These are phyloP conservation scores for Enteromius viviparus DNA, from an alignment of 2,797 vertebrate genomes.

Conservation along the genomic window DNA sequence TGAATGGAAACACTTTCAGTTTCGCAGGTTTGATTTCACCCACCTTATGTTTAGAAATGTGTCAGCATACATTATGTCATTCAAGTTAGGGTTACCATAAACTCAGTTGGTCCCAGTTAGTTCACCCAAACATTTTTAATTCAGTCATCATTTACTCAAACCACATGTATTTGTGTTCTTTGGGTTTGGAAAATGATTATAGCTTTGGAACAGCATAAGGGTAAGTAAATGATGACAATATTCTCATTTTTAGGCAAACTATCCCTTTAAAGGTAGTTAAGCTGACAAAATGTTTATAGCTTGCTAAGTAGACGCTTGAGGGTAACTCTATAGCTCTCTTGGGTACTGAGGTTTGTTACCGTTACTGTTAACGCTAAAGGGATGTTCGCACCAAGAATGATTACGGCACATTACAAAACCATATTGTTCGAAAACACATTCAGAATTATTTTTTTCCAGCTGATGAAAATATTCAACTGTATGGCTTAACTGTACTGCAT, in stretches of 20 bases:
- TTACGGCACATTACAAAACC: not conserved
- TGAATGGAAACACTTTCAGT: slow-evolving; percentile 1
- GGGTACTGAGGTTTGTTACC: not conserved
- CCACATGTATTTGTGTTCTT: not conserved
- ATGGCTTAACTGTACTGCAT: not conserved
- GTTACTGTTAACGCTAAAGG: not conserved
- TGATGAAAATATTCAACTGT: not conserved
- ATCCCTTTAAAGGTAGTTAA: not conserved
- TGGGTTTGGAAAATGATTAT: not conserved
- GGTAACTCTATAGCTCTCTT: not conserved
- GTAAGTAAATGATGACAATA: not conserved
- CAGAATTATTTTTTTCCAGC: not conserved
- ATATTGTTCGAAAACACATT: not conserved
- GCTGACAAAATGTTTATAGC: not conserved
- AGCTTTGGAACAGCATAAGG: not conserved
- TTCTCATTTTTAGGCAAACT: not conserved
- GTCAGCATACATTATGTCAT: not conserved
- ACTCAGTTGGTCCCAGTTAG: not conserved
- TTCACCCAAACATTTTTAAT: not conserved
- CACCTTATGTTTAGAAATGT: not conserved
- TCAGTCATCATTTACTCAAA: not conserved
- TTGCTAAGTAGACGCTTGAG: not conserved
- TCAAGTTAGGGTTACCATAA: not conserved
- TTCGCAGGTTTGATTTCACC: not conserved
- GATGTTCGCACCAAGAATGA: not conserved